Conservation (phyloP, 2,888 invertebrate genomes). For the Strigamia transsilvanica region DNA sequence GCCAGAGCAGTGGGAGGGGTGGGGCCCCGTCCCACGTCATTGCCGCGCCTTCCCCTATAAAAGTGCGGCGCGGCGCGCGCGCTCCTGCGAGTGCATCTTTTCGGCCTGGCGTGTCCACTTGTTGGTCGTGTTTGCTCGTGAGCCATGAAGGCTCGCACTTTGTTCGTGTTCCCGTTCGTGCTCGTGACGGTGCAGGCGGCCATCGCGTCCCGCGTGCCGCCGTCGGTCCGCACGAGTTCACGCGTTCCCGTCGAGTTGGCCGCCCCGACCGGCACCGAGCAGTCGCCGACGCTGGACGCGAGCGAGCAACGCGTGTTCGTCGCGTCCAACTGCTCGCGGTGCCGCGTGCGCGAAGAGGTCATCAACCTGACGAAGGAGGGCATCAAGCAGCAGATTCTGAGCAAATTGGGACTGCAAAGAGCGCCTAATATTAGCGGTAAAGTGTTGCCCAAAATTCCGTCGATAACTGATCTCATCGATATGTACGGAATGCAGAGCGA, state of each 20-base stretch:
- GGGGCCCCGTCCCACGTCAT: conserved; percentile 46
- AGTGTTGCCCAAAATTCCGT: conserved; percentile 69
- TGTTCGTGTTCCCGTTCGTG: conserved; percentile 29
- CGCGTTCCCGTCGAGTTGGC: not conserved
- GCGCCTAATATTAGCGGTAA: conserved; percentile 73
- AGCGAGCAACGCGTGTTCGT: conserved; percentile 27
- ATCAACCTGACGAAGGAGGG: conserved; percentile 69
- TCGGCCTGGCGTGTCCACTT: conserved; percentile 42
- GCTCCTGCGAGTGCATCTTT: conserved; percentile 46
- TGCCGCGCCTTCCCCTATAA: conserved; percentile 43
- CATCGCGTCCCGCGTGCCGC: not conserved
- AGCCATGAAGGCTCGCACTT: conserved; percentile 31
- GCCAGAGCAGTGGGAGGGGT: conserved; percentile 28
- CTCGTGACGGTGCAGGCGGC: conserved; percentile 31
- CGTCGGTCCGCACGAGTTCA: not conserved
- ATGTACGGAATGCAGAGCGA: conserved; percentile 67
- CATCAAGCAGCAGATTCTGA: conserved; percentile 71
- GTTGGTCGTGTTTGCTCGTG: conserved; percentile 36
- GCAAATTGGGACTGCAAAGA: conserved; percentile 70
- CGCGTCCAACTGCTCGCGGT: conserved; percentile 66
- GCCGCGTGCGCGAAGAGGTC: conserved; percentile 69
- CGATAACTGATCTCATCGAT: conserved; percentile 65
- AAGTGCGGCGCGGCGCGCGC: conserved; percentile 45
- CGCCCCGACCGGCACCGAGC: not conserved
- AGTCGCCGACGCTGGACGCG: not conserved